Percentiles rank a stretch among this genome's conserved stretches.
These are phyloP conservation scores for Sialia sialis DNA, from an alignment of 2,113 vertebrate genomes.

Conservation along the genomic window DNA sequence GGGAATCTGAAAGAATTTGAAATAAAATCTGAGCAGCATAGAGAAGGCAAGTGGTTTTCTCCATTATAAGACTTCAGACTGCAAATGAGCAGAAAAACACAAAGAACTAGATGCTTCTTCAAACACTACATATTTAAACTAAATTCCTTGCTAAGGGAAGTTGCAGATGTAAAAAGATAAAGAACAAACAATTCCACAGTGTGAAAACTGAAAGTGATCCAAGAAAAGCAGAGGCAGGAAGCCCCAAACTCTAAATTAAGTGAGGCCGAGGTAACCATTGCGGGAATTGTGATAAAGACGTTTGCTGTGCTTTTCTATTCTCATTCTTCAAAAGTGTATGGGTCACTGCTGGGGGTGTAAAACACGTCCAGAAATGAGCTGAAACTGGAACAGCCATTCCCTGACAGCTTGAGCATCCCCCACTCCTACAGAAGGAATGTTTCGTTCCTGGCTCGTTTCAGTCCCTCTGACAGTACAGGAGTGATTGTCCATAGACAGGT, in stretches of 20 bases:
- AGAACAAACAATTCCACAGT: neutral
- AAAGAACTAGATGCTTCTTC: neutral
- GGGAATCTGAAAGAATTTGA: neutral
- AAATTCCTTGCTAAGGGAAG: neutral
- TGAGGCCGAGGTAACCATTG: neutral
- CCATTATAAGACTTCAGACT: neutral
- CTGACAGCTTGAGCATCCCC: neutral
- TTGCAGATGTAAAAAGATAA: neutral
- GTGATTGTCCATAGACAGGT: neutral
- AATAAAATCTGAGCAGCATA: neutral
- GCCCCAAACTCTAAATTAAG: neutral
- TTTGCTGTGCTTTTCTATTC: neutral
- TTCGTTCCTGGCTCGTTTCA: neutral
- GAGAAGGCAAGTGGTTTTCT: neutral
- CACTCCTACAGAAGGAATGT: accelerated
- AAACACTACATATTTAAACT: neutral
- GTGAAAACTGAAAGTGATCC: neutral
- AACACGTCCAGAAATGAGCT: neutral
- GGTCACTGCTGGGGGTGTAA: neutral
- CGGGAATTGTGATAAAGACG: neutral
- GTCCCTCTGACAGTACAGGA: neutral
- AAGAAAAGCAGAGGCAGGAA: neutral
- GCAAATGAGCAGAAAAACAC: neutral
- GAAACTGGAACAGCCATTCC: neutral
- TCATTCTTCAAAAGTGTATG: neutral